Evolutionary conservation across 2,113 vertebrate genomes (phyloP), one percentile per base, ranked within the genome.

Genomic region (Dasyurus viverrinus): DNA sequence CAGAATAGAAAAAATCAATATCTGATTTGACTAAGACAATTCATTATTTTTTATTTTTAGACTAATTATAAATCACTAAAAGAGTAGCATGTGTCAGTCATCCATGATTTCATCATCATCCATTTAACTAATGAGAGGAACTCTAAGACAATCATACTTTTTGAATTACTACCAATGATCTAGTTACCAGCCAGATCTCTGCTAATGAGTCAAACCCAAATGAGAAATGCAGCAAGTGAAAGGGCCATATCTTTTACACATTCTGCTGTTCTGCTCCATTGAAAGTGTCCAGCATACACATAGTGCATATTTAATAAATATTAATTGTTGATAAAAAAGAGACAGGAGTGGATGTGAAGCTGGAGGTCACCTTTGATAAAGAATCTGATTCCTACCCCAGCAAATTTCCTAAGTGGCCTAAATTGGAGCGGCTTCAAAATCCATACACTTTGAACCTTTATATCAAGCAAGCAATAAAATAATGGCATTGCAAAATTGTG

Each of bases 1-100:
- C 76, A 11, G 30, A 48, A 76, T n/a, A 16, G 23, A 42, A 93
- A 94, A 76, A 54, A 90, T 48, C 3, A 11, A 26, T 42, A 89
- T 60, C 19, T 14, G 25, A 42, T 60, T 52, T 55, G 14, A 50
- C 53, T 16, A 53, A 57, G 52, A 19, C 11, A 52, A 30, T 23
- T 47, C 26, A 57, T 76, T 3, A 25, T 0, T 95, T 90, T 90
- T 93, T 89, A 57, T 42, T 55, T 95, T 96, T 91, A 96, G 68
- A 92, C 68, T 26, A 27, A 90, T 91, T 91, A 90, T 84, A 52
- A 76, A 76, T 76, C n/a, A 42, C 36, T 16, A 92, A 95, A 92
- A n/a, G 2, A 2, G 10, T 89, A 53, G 1, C 4, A 36, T 76
- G 0, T 47, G 12, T 89, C 60, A 91, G 27, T 92, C 54, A 95